These are phyloP conservation scores for Gnathochromis pfefferi DNA, from an alignment of 2,113 vertebrate species.

Conservation along the genomic window DNA sequence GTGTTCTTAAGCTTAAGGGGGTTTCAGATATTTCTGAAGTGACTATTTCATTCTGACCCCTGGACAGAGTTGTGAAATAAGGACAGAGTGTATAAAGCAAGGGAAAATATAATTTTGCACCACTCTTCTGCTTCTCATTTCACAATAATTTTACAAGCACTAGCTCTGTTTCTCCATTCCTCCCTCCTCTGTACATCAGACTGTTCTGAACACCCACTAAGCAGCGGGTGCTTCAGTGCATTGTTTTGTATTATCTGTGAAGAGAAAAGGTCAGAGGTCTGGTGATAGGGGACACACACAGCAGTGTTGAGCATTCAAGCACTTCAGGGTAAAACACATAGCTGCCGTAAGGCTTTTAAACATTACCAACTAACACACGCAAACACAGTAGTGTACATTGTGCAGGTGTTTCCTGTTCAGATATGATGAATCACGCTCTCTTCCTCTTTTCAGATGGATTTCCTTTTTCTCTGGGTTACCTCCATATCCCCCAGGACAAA, in stretches of 20 bases:
- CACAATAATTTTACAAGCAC: background rate
- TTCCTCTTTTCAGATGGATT: constrained; percentile 50
- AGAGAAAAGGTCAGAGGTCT: background rate
- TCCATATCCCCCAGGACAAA: background rate
- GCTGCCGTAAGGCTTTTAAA: background rate
- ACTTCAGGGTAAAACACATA: background rate
- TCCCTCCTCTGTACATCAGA: background rate
- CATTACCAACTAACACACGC: background rate
- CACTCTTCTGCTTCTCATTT: background rate
- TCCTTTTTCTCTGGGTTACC: constrained; percentile 32
- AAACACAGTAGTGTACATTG: background rate
- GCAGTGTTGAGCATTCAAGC: background rate
- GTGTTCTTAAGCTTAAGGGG: background rate
- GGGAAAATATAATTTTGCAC: background rate
- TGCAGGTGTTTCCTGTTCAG: constrained; percentile 62
- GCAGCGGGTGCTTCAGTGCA: background rate
- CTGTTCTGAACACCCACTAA: background rate
- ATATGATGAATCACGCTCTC: constrained; percentile 47
- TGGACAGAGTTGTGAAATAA: background rate
- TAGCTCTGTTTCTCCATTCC: background rate
- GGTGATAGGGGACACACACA: background rate
- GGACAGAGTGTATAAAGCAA: background rate
- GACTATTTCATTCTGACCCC: background rate
- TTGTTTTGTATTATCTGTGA: constrained; percentile 3
- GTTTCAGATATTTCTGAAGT: background rate